Evolutionary conservation across 2,797 vertebrate species (phyloP), one percentile per base, ranked within the genome.

Genomic region (Lindbergichthys nudifrons): DNA sequence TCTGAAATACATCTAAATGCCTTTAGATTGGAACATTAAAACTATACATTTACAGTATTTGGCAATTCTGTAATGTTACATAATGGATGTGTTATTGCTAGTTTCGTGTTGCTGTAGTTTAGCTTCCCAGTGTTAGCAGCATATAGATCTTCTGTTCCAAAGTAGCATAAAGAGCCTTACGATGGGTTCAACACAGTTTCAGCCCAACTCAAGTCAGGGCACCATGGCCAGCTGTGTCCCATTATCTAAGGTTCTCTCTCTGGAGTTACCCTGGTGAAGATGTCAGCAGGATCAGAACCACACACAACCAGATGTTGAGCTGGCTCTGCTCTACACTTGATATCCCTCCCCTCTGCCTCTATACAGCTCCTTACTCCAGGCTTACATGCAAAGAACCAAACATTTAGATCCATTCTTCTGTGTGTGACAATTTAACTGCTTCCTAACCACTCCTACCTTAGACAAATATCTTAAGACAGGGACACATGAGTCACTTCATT

Each of bases 221-320:
- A 39, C 46, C 43, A 51, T 7, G 43, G 26, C 19, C 72, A 73
- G 47, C 70, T 80, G 66, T 70, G 19, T 65, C 50, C 39, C 58
- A 72, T 81, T 72, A 66, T 62, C 19, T 41, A 18, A 59, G 47
- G 61, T 41, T 58, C 15, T 65, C 45, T 60, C 51, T 62, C 60
- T 65, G 32, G 42, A 77, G 19, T 74, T 57, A 74, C 65, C 14
- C 4, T 3, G 12, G 65, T 58, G 13, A 59, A 67, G 70, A 59
- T 52, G 60, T 67, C 26, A 64, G 52, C 42, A 48, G 62, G 58
- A 67, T 65, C 32, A 61, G 45, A 21, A 65, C 48, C 74, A 70
- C 68, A 68, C 36, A 48, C 30, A 47, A 21, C 46, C 61, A 77
- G 45, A 66, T 69, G 76, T 75, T 11, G n/a, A 51, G 30, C 56